Conservation (phyloP, 2,113 vertebrate species). For the Cyphomyrus discorhynchus region DNA sequence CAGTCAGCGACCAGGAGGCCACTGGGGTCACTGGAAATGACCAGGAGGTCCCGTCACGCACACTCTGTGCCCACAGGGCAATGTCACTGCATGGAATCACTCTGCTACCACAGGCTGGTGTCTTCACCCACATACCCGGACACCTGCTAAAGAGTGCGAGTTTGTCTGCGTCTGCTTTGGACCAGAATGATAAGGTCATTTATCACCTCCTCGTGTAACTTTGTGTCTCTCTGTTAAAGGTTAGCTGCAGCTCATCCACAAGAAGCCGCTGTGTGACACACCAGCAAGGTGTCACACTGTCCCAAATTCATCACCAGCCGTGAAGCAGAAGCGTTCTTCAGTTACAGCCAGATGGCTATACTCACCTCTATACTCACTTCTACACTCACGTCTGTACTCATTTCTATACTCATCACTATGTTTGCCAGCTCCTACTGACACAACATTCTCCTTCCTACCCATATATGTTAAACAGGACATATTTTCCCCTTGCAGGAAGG, state of each 20-base stretch:
- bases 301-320: background rate
- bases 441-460: background rate
- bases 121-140: background rate
- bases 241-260: slow-evolving; percentile 2
- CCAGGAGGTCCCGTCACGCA: background rate
- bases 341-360: background rate
- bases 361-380: background rate
- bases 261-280: background rate
- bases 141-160: background rate
- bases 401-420: background rate
- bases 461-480: background rate
- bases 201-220: background rate
- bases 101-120: background rate
- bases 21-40: background rate
- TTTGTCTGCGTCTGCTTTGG: background rate
- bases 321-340: background rate
- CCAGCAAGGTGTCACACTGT: background rate
- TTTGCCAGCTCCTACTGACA: background rate
- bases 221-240: background rate
- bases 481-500: background rate
- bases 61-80: background rate
- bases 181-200: background rate
- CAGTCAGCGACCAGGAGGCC: background rate
- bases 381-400: background rate
- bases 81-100: background rate